These are phyloP conservation scores for Pseudomugil gertrudae DNA, from an alignment of 2,797 vertebrate genomes.

Conservation along the genomic window DNA sequence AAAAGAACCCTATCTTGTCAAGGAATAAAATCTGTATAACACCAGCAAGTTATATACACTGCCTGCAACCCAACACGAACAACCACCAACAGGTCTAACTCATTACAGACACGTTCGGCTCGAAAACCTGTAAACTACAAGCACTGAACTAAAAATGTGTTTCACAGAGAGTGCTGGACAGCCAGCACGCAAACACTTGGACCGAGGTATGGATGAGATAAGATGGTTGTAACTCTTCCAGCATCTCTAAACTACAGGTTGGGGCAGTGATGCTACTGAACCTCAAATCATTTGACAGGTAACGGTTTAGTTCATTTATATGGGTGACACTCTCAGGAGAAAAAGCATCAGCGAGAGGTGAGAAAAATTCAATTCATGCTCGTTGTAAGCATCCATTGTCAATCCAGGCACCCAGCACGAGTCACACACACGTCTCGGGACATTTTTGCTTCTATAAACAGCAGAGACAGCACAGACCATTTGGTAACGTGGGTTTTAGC, in stretches of 20 bases:
- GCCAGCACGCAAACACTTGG: conserved; percentile 29
- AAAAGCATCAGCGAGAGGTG: conserved; percentile 31
- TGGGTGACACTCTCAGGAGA: neutral
- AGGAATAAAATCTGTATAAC: conserved; percentile 74
- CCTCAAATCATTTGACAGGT: conserved; percentile 25
- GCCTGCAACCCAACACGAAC: conserved; percentile 45
- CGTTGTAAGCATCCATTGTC: conserved; percentile 40
- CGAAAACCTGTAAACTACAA: conserved; percentile 53
- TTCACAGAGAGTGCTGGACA: conserved; percentile 24
- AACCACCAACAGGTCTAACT: conserved; percentile 46
- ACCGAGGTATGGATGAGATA: conserved; percentile 62
- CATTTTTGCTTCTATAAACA: conserved; percentile 28
- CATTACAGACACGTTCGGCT: conserved; percentile 60
- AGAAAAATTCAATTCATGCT: conserved; percentile 45
- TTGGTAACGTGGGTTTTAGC: conserved; percentile 40
- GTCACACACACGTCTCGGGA: conserved; percentile 43
- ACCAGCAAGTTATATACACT: conserved; percentile 76
- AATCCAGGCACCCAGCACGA: conserved; percentile 46
- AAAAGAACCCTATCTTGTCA: conserved; percentile 58
- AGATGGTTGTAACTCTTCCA: conserved; percentile 63
- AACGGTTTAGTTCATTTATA: conserved; percentile 4
- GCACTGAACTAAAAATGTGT: conserved; percentile 36
- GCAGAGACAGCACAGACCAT: conserved; percentile 46
- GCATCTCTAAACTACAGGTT: conserved; percentile 53
- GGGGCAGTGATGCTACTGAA: conserved; percentile 18